Evolutionary conservation across 2,888 invertebrate genomes (phyloP).

Genomic region (Epicampocera succincta): DNA sequence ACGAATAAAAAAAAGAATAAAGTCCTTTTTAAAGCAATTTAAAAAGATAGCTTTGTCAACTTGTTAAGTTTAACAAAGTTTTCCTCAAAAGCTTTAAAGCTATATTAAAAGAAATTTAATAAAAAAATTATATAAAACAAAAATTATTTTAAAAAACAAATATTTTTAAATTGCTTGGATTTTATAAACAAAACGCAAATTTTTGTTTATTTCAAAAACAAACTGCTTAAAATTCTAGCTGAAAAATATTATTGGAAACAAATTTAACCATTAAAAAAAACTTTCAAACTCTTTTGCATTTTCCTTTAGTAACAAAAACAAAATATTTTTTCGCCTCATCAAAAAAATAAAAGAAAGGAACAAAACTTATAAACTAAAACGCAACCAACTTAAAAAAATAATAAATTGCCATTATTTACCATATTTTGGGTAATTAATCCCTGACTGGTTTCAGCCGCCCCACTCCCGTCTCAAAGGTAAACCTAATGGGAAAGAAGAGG

Average conservation of each 20-base stretch:
- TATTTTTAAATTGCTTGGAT: constrained; percentile 35
- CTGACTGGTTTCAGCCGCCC: constrained; percentile 83
- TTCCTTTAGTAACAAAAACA: constrained; percentile 38
- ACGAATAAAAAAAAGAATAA: constrained; percentile 3
- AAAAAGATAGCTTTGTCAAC: background rate
- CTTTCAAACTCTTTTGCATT: constrained; percentile 68
- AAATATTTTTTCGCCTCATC: constrained; percentile 60
- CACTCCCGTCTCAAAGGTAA: constrained; percentile 83
- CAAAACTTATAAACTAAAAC: constrained; percentile 41
- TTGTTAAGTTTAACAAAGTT: background rate
- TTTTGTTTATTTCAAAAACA: constrained; percentile 38
- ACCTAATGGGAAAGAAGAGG: constrained; percentile 81
- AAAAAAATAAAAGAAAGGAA: constrained; percentile 59
- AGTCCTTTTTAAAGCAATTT: constrained; percentile 15
- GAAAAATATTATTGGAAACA: constrained; percentile 35
- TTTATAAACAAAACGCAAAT: constrained; percentile 45
- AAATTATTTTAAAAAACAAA: too few species aligned
- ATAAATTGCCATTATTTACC: constrained; percentile 79
- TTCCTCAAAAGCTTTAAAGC: constrained; percentile 30
- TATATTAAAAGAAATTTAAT: background rate
- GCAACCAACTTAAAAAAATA: constrained; percentile 67
- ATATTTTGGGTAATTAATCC: constrained; percentile 83
- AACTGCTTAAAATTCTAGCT: constrained; percentile 43
- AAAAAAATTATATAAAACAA: background rate
- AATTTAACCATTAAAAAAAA: constrained; percentile 6